Evolutionary conservation across 1,140 invertebrate genomes (phyloP).

Genomic region (Grapholita molesta): DNA sequence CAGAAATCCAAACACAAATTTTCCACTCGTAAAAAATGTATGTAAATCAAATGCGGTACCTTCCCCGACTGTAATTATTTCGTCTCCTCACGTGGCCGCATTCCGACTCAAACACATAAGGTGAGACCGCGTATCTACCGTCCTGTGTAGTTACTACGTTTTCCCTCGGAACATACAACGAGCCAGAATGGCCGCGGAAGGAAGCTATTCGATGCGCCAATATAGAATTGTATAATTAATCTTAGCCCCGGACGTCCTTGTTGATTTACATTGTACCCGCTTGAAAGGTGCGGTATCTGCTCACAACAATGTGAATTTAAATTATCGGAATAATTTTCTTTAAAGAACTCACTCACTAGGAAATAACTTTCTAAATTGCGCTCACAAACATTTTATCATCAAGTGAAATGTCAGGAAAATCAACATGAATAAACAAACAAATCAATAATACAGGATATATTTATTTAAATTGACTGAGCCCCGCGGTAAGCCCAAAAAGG

Average conservation of each 20-base stretch:
- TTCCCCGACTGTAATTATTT: slow-evolving; percentile 43
- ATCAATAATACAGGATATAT: no score
- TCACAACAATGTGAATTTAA: slow-evolving; percentile 15
- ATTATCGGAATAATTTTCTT: slow-evolving; percentile 14
- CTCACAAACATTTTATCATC: not conserved
- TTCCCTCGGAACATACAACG: slow-evolving; percentile 36
- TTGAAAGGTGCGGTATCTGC: slow-evolving; percentile 12
- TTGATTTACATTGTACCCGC: slow-evolving; percentile 39
- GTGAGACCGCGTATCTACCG: not conserved
- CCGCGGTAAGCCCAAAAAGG: no score
- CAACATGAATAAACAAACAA: no score
- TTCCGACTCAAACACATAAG: not conserved
- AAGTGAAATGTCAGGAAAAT: not conserved
- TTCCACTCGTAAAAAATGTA: slow-evolving; percentile 36
- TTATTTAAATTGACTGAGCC: no score
- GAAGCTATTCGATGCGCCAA: slow-evolving; percentile 37
- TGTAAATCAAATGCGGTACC: slow-evolving; percentile 41
- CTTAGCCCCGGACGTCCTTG: slow-evolving; percentile 35
- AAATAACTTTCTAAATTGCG: not conserved
- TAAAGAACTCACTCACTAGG: not conserved
- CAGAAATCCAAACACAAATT: slow-evolving; percentile 29
- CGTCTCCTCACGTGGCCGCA: slow-evolving; percentile 27
- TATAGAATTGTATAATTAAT: slow-evolving; percentile 46
- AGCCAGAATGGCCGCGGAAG: slow-evolving; percentile 36
- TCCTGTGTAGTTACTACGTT: not conserved